Evolutionary conservation across 2,113 vertebrate species (phyloP), one percentile per base, ranked within the genome.

Genomic region (Tetrax tetrax): DNA sequence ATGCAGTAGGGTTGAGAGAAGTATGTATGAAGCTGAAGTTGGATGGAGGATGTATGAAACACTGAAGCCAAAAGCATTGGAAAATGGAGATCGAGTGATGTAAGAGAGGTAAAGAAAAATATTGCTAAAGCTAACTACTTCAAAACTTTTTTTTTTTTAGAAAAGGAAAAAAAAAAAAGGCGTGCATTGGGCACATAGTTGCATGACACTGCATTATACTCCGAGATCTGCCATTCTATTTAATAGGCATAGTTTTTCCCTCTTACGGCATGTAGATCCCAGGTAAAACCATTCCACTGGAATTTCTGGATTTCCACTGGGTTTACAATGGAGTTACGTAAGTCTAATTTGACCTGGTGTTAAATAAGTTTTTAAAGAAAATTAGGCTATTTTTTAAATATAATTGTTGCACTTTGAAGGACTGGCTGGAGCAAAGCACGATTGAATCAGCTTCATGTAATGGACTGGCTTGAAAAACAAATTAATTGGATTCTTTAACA

Each of bases 401-500:
- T 31, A 75, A 18, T 25, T 83, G 10, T 47, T 80, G 43, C 22
- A 33, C 37, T 91, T 85, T 21, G 20, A 41, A 59, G 75, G 33
- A 14, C n/a, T 87, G 68, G 25, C 19, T 61, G 57, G 59, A 87
- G 35, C 5, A 89, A 81, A 84, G 41, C 17, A 16, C 0, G 6
- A 22, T 23, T 82, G 47, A 76, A 59, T 79, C 0, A 2, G 35
- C 66, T 77, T 89, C 10, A 11, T 60, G 78, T 63, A 95, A 76
- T 4, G 11, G 83, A 56, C 66, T 72, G 76, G 12, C 41, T 87
- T 87, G 89, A 74, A 89, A 94, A 92, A 51, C 71, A 83, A 89
- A 94, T 87, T 71, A 86, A 91, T 92, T 92, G 47, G 27, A 27
- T 95, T 84, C 35, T 75, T 82, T 77, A 89, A 48, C 90, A 69